These are phyloP conservation scores for Microtus richardsoni DNA, from an alignment of 2,113 vertebrate species.

Conservation along the genomic window DNA sequence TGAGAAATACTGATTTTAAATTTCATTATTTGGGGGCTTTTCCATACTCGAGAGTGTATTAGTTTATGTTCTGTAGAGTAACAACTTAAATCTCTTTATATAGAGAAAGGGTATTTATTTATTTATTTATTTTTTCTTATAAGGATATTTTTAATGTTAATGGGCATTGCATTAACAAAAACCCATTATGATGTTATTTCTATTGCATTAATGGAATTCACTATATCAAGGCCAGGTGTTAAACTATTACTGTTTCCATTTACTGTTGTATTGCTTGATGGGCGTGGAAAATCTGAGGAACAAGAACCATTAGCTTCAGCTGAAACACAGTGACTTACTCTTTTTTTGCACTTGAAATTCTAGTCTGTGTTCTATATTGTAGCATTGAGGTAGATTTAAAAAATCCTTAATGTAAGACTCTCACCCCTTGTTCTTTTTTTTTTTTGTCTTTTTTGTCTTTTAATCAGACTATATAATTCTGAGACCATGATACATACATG, in stretches of 20 bases:
- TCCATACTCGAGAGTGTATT: neutral
- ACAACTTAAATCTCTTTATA: neutral
- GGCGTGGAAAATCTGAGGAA: neutral
- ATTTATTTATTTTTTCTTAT: neutral
- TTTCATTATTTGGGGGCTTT: neutral
- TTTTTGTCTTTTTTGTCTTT: no score
- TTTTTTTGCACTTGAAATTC: neutral
- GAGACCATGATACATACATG: no score
- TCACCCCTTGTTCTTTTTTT: no score
- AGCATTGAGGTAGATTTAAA: neutral
- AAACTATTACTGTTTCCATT: constrained; percentile 26
- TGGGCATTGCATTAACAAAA: neutral
- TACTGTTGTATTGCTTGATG: neutral
- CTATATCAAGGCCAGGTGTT: neutral
- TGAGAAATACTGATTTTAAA: neutral
- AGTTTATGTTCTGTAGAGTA: neutral
- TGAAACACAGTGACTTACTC: neutral
- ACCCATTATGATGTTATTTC: neutral
- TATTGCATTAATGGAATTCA: constrained; percentile 37
- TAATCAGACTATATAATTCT: no score
- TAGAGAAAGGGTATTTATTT: neutral
- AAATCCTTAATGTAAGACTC: neutral
- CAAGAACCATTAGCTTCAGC: neutral
- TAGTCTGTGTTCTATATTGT: constrained; percentile 12
- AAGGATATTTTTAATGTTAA: neutral